Evolutionary conservation across 2,888 invertebrate genomes (phyloP).

Genomic region (Seira ritae): DNA sequence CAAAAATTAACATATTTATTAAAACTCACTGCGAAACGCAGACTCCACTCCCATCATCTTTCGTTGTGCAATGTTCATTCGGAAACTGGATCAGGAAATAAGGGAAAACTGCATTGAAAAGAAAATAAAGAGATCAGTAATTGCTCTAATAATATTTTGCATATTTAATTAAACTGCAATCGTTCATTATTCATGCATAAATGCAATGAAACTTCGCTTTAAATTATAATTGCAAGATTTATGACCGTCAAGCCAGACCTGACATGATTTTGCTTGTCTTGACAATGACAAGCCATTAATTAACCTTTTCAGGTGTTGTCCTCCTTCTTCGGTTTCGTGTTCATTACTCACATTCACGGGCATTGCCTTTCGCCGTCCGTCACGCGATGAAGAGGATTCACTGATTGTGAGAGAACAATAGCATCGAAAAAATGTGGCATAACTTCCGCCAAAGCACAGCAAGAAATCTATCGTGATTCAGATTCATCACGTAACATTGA

Average conservation of each 20-base stretch:
- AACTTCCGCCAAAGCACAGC: neutral
- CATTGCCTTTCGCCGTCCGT: too few relatives aligned
- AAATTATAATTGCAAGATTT: neutral
- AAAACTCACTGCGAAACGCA: constrained; percentile 45
- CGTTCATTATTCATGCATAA: too few relatives aligned
- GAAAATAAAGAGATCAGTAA: neutral
- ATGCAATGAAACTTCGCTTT: neutral
- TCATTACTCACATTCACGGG: too few relatives aligned
- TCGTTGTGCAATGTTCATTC: constrained; percentile 41
- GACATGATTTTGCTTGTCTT: neutral
- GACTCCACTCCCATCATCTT: constrained; percentile 29
- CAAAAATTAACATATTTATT: neutral
- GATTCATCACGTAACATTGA: neutral
- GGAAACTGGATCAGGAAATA: constrained; percentile 54
- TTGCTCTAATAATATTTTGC: neutral
- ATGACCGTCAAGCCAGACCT: neutral
- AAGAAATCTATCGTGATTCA: neutral
- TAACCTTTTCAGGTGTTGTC: neutral
- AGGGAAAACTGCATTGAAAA: constrained; percentile 51
- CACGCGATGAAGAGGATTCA: too few relatives aligned
- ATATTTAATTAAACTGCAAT: neutral
- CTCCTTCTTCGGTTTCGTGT: neutral
- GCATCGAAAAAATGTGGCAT: neutral
- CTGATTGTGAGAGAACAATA: too few relatives aligned
- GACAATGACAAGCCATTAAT: neutral